A percentile compares a stretch with the other conserved stretches of the same genome.
Evolutionary conservation across 2,888 invertebrate species (phyloP).

Genomic region (Athalia cordata): DNA sequence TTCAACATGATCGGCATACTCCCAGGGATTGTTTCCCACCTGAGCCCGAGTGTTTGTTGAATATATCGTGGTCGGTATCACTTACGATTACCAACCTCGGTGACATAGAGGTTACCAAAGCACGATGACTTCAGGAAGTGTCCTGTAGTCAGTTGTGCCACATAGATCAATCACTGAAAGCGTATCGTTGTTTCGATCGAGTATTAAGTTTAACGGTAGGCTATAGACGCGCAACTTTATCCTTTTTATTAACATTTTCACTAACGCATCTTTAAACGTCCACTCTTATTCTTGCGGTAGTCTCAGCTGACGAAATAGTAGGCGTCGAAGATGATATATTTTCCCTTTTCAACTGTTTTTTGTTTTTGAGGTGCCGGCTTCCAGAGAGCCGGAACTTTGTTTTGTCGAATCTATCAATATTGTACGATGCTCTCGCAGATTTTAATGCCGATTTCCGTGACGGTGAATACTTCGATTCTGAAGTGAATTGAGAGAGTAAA

Average conservation of each 20-base stretch:
- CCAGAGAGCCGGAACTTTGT: background rate
- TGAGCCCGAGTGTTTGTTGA: background rate
- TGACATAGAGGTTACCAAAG: slow-evolving; percentile 24
- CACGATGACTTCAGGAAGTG: slow-evolving; percentile 32
- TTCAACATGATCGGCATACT: slow-evolving; percentile 71
- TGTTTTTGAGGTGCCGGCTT: background rate
- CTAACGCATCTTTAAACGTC: slow-evolving; percentile 37
- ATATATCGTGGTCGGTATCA: background rate
- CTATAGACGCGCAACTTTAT: slow-evolving; percentile 41
- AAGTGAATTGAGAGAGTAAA: slow-evolving; percentile 13
- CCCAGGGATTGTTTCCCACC: slow-evolving; percentile 7
- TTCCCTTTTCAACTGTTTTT: background rate
- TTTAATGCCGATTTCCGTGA: background rate
- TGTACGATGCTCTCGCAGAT: slow-evolving; percentile 14
- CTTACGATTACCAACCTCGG: slow-evolving; percentile 24
- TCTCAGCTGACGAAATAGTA: background rate
- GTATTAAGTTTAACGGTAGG: slow-evolving; percentile 26
- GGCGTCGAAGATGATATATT: background rate
- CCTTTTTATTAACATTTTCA: slow-evolving; percentile 44
- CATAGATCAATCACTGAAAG: slow-evolving; percentile 16
- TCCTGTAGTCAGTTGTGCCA: slow-evolving; percentile 15
- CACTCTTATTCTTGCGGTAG: slow-evolving; percentile 19
- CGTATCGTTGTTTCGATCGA: slow-evolving; percentile 28
- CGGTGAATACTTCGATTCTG: background rate
- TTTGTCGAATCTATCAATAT: slow-evolving; percentile 14